phyloP scores from a whole-genome alignment of 2,797 vertebrate species.

The Catharus ustulatus region DNA sequence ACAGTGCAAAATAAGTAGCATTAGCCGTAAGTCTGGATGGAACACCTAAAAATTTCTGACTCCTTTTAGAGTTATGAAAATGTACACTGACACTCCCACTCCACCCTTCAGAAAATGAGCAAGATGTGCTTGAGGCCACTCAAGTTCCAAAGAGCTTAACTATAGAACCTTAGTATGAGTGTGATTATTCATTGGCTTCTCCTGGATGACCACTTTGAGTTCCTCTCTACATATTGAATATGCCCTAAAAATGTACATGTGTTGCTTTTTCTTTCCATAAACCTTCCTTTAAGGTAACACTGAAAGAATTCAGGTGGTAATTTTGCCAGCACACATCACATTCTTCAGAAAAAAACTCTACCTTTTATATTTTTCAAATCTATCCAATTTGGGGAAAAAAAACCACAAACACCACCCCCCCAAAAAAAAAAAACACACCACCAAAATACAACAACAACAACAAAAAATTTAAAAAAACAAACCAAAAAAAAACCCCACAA shows the following conservation, averaged over 20 bases:
- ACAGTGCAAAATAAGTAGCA: neutral
- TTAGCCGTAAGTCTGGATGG: neutral
- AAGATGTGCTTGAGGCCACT: neutral
- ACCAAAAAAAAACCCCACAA: no score
- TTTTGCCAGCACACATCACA: neutral
- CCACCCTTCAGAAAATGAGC: neutral
- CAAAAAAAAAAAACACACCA: no score
- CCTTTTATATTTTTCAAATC: neutral
- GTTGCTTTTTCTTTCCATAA: neutral
- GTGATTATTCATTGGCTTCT: neutral
- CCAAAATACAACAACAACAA: no score
- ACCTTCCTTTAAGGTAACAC: neutral
- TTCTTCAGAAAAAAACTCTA: neutral
- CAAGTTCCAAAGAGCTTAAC: neutral
- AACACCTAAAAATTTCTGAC: conserved; percentile 7
- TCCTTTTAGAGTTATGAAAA: conserved; percentile 52
- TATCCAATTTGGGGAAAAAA: neutral
- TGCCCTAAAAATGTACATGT: neutral
- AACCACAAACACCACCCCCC: no score
- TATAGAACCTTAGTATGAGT: neutral
- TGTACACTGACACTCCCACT: neutral
- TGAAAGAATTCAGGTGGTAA: neutral
- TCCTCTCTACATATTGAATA: neutral
- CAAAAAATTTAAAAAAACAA: no score
- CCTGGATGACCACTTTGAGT: neutral